phyloP scores from a whole-genome alignment of 2,888 invertebrate species.

The Mythimna pallens region DNA sequence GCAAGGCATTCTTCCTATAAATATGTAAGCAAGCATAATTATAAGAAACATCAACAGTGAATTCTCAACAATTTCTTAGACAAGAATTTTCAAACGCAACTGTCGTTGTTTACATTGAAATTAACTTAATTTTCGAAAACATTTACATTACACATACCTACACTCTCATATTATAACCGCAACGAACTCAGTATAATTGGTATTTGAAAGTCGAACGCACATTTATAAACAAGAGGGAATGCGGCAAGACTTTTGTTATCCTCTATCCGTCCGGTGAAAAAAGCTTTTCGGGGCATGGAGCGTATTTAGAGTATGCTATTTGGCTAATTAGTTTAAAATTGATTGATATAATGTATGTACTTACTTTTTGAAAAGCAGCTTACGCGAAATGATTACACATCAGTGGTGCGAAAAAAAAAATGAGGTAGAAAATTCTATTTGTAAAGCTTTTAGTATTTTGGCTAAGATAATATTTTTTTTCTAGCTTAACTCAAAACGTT shows the following conservation, averaged over 20 bases:
- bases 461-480: not conserved
- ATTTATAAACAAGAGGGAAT: slow-evolving; percentile 48
- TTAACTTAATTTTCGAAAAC: slow-evolving; percentile 48
- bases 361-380: not conserved
- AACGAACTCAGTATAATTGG: slow-evolving; percentile 47
- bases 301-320: slow-evolving; percentile 30
- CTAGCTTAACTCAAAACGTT: not conserved
- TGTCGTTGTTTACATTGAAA: slow-evolving; percentile 47
- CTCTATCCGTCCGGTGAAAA: slow-evolving; percentile 38
- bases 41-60: not conserved
- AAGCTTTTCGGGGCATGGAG: slow-evolving; percentile 35
- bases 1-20: slow-evolving; percentile 5
- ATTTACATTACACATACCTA: slow-evolving; percentile 46
- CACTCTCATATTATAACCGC: slow-evolving; percentile 47
- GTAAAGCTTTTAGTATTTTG: not conserved
- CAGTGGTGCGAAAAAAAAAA: not conserved
- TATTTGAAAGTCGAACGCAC: slow-evolving; percentile 52
- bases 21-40: not conserved
- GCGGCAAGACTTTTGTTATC: slow-evolving; percentile 50
- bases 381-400: slow-evolving; percentile 1
- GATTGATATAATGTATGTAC: slow-evolving; percentile 18
- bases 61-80: slow-evolving; percentile 21
- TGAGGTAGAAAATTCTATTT: not conserved
- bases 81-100: slow-evolving; percentile 29
- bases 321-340: slow-evolving; percentile 45